Evolutionary conservation across 2,113 vertebrate genomes (phyloP), one percentile per base, ranked within the genome.

Genomic region (Octodon degus): DNA sequence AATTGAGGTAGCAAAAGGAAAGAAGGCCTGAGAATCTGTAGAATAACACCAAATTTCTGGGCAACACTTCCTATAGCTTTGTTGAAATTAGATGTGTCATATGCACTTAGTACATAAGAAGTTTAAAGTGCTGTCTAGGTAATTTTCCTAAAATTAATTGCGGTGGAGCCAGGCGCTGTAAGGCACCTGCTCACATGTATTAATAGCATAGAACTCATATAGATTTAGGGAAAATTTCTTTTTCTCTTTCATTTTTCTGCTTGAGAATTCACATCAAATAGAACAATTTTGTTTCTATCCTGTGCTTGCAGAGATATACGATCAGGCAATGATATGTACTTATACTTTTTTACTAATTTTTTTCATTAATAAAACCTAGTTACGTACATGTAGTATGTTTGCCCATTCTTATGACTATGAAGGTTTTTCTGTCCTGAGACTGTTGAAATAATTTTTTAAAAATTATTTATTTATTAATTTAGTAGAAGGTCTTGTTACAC

Each of bases 341-440:
- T 94, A 40, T 65, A 27, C 7, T 86, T 72, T 72, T 77, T 72
- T 25, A 5, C 84, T 16, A 65, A 13, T 34, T 80, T 80, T 20
- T 32, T 76, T 50, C 63, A 96, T 68, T 96, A 90, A 19, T 2
- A 86, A 94, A 90, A 87, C 22, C 79, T 58, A 47, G 68, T 81
- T 80, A 93, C 86, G 72, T 62, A 93, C 91, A 87, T 67, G 47
- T 92, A 20, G 2, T 80, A 91, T 96, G 30, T 95, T 92, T 97
- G 76, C 63, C 80, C 83, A 89, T 97, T 89, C 40, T 89, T 84
- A 95, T 47, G 84, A 93, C 47, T 40, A 4, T 68, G 65, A 94
- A 85, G 68, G 90, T n/a, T 30, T 95, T 88, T 88, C 34, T 95
- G 53, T 40, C n/a, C n/a, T 79, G 24, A 94, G 40, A 92, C 32